Base-by-base conservation (phyloP, 2,888 invertebrate species). In the Cetonia aurata region DNA sequence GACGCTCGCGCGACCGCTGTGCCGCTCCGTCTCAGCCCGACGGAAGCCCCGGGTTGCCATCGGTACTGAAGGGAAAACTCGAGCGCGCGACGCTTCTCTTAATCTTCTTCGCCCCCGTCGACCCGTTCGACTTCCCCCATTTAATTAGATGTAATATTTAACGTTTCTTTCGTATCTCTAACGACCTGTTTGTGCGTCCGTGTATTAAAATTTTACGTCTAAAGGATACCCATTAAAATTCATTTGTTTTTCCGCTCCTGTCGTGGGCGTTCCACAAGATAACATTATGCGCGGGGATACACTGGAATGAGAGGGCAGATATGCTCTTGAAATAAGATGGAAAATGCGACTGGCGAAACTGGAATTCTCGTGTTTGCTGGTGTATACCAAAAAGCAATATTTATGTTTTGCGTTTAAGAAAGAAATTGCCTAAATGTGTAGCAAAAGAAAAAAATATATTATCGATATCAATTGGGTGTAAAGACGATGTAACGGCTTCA, bases 101-200 rank as follows among this genome's bases (percentile, higher is more conserved):
- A 48, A n/a, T 48, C 48, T 17, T 17, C 17, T 48, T 17, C 48
- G 13, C 48, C 57, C 19, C 57, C 57, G 44, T 60, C 33, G 46
- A 46, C 48, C 62, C 10, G 25, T 65, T 65, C 57, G 71, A 72
- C 73, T 74, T 37, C 73, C 71, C 69, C 68, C 71, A 75, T 76
- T 77, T 77, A 77, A 77, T 77, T 77, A 77, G 76, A 75, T 76
- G 74, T 74, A 75, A 75, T 75, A 75, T 76, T 77, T 76, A 76
- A 74, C 74, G 71, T 74, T 75, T 74, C 69, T 71, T 76, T 71
- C 70, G 70, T 71, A 71, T 71, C 71, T 73, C 71, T 75, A 75
- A 75, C 70, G 70, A 72, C 69, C 71, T 73, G 72, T 74, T 75
- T 71, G 71, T 68, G 68, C 62, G 50, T 62, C 72, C 70, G 48